phyloP scores from a whole-genome alignment of 2,797 vertebrate species.

The Neomorphus geoffroyi region DNA sequence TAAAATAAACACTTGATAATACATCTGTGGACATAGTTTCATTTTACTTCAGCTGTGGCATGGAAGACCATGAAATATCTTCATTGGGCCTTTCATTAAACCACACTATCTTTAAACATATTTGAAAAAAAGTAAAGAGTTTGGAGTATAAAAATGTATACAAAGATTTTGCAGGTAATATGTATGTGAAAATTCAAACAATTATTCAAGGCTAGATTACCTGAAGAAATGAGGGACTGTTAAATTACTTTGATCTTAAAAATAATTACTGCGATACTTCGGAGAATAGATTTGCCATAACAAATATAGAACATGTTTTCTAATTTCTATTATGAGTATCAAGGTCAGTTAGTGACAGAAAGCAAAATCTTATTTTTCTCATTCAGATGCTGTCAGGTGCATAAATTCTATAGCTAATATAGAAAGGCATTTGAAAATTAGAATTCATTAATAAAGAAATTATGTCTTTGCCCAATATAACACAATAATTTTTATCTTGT shows the following conservation, averaged over 20 bases:
- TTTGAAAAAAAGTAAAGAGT: neutral
- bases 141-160: neutral
- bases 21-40: neutral
- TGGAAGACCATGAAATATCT: neutral
- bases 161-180: neutral
- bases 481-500: slow-evolving; percentile 52
- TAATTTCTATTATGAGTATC: slow-evolving; percentile 48
- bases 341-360: slow-evolving; percentile 49
- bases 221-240: slow-evolving; percentile 13
- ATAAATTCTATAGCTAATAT: slow-evolving; percentile 21
- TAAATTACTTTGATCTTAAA: slow-evolving; percentile 53
- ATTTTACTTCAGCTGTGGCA: neutral
- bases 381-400: slow-evolving; percentile 22
- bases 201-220: slow-evolving; percentile 29
- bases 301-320: slow-evolving; percentile 45
- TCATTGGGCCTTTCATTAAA: neutral
- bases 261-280: slow-evolving; percentile 52
- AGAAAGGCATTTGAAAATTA: slow-evolving; percentile 41
- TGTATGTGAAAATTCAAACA: slow-evolving; percentile 28
- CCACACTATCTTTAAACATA: neutral
- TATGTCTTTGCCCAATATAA: slow-evolving; percentile 42
- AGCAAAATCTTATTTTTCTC: slow-evolving; percentile 36
- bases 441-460: slow-evolving; percentile 49
- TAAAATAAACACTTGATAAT: neutral
- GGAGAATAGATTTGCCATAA: slow-evolving; percentile 16